A percentile compares a stretch with the other conserved stretches of the same genome.
Evolutionary conservation across 2,797 vertebrate genomes (phyloP).

Genomic region (Chromobotia macracanthus): DNA sequence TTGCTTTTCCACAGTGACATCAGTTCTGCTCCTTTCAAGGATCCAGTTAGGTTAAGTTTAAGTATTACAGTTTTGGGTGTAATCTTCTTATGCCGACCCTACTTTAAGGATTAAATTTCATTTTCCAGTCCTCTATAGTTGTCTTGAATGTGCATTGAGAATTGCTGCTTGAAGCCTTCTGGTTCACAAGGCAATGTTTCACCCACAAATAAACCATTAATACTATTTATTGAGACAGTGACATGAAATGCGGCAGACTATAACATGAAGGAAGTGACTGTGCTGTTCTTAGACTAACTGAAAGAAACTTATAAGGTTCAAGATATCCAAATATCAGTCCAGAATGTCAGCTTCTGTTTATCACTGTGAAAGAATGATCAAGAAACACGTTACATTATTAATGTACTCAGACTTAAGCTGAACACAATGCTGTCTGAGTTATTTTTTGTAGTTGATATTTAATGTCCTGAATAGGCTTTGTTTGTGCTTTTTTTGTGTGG

Average conservation of each 20-base stretch:
- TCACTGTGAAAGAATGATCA: conserved; percentile 15
- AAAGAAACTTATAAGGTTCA: neutral
- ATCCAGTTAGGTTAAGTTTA: conserved; percentile 12
- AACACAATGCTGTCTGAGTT: neutral
- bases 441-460: conserved; percentile 39
- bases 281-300: neutral
- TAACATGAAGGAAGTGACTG: neutral
- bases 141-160: neutral
- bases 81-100: conserved; percentile 37
- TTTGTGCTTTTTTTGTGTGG: neutral
- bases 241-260: neutral
- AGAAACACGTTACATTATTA: conserved; percentile 24
- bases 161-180: neutral
- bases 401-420: conserved; percentile 4
- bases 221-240: neutral
- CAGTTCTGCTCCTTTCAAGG: neutral
- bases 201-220: neutral
- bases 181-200: neutral
- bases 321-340: conserved; percentile 38
- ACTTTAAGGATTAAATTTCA: conserved; percentile 29
- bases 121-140: neutral
- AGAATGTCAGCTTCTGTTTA: conserved; percentile 42
- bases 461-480: neutral
- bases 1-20: neutral
- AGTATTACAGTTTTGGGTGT: conserved; percentile 21